Conservation (phyloP, 2,797 vertebrate genomes). For the Phrynocephalus forsythii region DNA sequence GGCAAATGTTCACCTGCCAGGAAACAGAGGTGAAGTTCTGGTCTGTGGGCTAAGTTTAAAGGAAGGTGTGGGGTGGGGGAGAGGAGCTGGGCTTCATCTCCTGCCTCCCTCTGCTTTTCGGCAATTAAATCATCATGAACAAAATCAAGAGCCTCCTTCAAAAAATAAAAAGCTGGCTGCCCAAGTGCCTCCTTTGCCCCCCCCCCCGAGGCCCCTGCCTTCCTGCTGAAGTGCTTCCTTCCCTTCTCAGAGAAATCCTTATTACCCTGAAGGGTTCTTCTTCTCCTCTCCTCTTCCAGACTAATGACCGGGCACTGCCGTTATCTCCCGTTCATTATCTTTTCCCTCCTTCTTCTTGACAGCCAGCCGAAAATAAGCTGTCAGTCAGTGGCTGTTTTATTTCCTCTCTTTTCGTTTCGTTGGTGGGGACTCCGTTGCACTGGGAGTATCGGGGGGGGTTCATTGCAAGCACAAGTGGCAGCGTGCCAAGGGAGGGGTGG, state of each 20-base stretch:
- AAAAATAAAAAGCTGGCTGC: too few species aligned
- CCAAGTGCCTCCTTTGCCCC: background rate
- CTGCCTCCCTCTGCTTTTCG: background rate
- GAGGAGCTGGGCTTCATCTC: background rate
- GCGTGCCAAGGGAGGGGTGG: too few species aligned
- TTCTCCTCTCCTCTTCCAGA: constrained; percentile 21
- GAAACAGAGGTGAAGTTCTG: too few species aligned
- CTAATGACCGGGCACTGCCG: constrained; percentile 46
- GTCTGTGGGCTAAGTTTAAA: too few species aligned
- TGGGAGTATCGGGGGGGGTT: background rate
- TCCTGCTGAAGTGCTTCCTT: constrained; percentile 66
- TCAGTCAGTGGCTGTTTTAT: constrained; percentile 32
- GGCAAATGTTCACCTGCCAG: too few species aligned
- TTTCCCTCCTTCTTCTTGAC: constrained; percentile 55
- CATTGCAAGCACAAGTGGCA: too few species aligned
- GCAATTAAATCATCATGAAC: constrained; percentile 4
- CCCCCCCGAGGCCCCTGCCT: background rate
- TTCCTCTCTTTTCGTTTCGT: background rate
- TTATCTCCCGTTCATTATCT: constrained; percentile 49
- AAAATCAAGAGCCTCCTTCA: background rate
- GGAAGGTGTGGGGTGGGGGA: too few species aligned
- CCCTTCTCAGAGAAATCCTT: constrained; percentile 56
- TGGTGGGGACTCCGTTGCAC: background rate
- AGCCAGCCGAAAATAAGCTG: constrained; percentile 56
- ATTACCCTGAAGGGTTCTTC: constrained; percentile 35